A percentile compares a stretch with the other conserved stretches of the same genome.
phyloP scores from a whole-genome alignment of 2,888 invertebrate genomes.

The Amphimallon solstitiale region DNA sequence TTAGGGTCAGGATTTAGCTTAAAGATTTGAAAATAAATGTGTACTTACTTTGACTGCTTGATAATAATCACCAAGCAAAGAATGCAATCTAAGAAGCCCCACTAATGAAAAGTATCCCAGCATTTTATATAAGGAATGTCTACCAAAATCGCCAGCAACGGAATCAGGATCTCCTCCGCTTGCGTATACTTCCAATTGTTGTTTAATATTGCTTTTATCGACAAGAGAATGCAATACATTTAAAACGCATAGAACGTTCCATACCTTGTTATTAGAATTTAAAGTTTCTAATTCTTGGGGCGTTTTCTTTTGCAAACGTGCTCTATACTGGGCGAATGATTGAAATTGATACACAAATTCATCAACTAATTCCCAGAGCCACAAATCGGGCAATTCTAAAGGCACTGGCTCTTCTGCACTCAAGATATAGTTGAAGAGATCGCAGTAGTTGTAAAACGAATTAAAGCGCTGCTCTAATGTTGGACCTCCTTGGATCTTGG shows the following conservation, averaged over 20 bases:
- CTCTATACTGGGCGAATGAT: conserved; percentile 86
- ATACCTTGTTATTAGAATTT: conserved; percentile 87
- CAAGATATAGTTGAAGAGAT: conserved; percentile 95
- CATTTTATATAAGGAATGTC: conserved; percentile 98
- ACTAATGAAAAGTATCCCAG: conserved; percentile 98
- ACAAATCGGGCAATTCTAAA: conserved; percentile 94
- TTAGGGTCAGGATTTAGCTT: no score
- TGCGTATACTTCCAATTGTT: conserved; percentile 93
- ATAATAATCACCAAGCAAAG: conserved; percentile 97
- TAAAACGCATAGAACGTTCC: conserved; percentile 97
- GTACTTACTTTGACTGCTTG: conserved; percentile 85
- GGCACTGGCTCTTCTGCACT: conserved; percentile 89
- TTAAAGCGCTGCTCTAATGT: conserved; percentile 91
- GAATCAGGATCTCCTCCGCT: conserved; percentile 90
- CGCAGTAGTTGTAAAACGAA: conserved; percentile 98
- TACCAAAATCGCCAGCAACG: conserved; percentile 96
- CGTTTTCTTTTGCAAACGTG: conserved; percentile 77
- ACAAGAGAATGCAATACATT: conserved; percentile 98
- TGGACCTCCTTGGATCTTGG: conserved; percentile 89
- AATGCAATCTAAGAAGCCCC: conserved; percentile 93
- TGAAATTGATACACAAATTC: conserved; percentile 99
- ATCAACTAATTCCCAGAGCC: conserved; percentile 99
- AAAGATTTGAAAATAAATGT: no score
- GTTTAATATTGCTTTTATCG: conserved; percentile 97
- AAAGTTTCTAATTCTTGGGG: conserved; percentile 82